Evolutionary conservation across 2,113 vertebrate genomes (phyloP).

Genomic region (Symphodus melops): DNA sequence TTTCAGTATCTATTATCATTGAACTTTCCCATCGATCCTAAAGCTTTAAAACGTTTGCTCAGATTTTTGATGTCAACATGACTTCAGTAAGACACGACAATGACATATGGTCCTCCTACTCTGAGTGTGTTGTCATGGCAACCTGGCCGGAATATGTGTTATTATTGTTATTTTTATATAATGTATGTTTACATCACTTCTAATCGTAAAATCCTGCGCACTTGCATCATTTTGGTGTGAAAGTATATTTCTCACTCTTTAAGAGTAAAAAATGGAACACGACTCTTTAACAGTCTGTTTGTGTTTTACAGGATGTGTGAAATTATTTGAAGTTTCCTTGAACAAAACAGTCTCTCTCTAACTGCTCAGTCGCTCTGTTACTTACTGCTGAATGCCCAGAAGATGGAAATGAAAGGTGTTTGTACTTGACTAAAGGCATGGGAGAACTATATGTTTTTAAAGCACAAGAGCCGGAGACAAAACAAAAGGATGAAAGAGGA

Average conservation of each 20-base stretch:
- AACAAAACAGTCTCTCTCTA: background rate
- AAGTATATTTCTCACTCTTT: background rate
- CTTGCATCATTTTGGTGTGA: too few relatives aligned
- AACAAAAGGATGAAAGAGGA: background rate
- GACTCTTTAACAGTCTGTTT: background rate
- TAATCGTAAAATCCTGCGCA: too few relatives aligned
- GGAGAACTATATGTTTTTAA: background rate
- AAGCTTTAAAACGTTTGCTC: too few relatives aligned
- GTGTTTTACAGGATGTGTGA: background rate
- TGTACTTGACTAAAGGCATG: background rate
- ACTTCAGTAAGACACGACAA: too few relatives aligned
- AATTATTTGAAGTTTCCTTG: conserved; percentile 2
- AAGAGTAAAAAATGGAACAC: background rate
- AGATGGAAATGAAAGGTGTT: conserved; percentile 4
- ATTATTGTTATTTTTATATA: too few relatives aligned
- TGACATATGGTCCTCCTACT: too few relatives aligned
- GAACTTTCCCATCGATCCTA: too few relatives aligned
- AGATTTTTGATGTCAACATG: too few relatives aligned
- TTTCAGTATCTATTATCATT: too few relatives aligned
- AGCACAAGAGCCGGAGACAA: background rate
- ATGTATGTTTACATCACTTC: too few relatives aligned
- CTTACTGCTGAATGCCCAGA: background rate
- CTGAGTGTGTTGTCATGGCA: too few relatives aligned
- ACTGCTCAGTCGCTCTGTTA: background rate
- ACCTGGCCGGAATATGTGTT: too few relatives aligned